Base-by-base conservation (phyloP, 1,140 invertebrate genomes). In the Cydia splendana region DNA sequence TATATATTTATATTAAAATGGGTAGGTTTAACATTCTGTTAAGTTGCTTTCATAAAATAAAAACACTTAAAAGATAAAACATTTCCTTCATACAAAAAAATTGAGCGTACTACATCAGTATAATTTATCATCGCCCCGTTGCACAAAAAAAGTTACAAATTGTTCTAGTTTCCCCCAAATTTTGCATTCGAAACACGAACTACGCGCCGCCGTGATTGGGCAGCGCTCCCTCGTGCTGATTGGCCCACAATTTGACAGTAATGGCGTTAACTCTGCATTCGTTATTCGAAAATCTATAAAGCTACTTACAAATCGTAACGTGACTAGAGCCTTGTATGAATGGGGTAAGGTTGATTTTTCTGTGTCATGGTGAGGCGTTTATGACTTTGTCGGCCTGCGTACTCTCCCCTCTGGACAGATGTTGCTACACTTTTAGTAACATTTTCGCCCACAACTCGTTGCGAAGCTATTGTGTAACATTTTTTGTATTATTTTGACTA, bases 401-500 rank as follows among this genome's bases (percentile, higher is more conserved):
- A 7, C 9, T 79, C 77, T 86, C 85, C 88, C 88, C 88, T 87
- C 77, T 86, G 85, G 87, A 87, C 91, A 93, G 91, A 93, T 93
- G 91, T 91, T 91, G 87, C 88, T 88, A 93, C 90, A 91, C 85
- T 90, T 48, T 88, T 91, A 86, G 88, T 88, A 91, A 91, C 90
- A 92, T 91, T 88, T 92, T 91, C 90, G 84, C 89, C 90, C 87
- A 91, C 88, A 89, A 87, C 85, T 80, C 84, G 87, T 86, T 89
- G 84, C 78, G 80, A 87, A 85, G 85, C 86, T 85, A 92, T 92
- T 92, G 89, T 92, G 82, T 82, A 87, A 89, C 82, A 81, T 87
- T 91, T 89, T 90, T 90, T 91, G 83, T 88, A 89, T 92, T 90
- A 92, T 92, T 90, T 90, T 87, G 86, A 88, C 88, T 91, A 92